Evolutionary conservation across 37 sponge, comb jelly and placozoan species (phyloP).

Genomic region (Lycopodina hypogea): DNA sequence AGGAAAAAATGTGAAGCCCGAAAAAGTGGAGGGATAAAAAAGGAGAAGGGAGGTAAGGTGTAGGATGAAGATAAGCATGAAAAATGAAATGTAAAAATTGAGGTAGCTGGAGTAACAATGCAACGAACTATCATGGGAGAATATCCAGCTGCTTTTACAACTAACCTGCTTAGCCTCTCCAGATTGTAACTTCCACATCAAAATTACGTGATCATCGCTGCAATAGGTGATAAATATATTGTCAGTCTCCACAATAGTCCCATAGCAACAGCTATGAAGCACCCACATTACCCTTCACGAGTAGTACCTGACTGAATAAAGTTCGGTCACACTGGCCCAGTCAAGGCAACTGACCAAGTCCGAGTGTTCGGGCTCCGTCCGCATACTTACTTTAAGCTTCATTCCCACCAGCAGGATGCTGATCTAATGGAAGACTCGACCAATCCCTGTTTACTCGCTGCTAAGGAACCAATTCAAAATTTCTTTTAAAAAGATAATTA

Average conservation of each 20-base stretch:
- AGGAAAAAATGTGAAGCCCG: neutral
- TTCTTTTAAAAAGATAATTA: neutral
- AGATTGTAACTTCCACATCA: slow-evolving; percentile 62
- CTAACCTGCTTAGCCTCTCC: slow-evolving; percentile 71
- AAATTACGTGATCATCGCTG: slow-evolving; percentile 82
- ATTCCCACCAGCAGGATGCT: too few species aligned
- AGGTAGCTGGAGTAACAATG: too few species aligned
- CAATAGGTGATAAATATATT: neutral
- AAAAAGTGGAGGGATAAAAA: neutral
- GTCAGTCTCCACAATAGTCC: too few species aligned
- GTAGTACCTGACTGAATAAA: slow-evolving; percentile 86
- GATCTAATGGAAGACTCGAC: too few species aligned
- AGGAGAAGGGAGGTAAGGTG: neutral
- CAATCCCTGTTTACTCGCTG: slow-evolving; percentile 35
- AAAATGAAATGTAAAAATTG: neutral
- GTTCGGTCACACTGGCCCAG: slow-evolving; percentile 73
- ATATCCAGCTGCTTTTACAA: neutral
- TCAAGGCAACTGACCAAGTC: slow-evolving; percentile 86
- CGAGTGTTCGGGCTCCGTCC: slow-evolving; percentile 55
- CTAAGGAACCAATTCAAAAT: slow-evolving; percentile 24
- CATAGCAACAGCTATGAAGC: slow-evolving; percentile 1
- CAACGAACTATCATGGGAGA: too few species aligned
- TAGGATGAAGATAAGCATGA: neutral
- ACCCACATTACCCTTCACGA: too few species aligned
- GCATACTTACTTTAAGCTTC: slow-evolving; percentile 56